Evolutionary conservation across 2,113 vertebrate genomes (phyloP).

Genomic region (Cavia aperea): DNA sequence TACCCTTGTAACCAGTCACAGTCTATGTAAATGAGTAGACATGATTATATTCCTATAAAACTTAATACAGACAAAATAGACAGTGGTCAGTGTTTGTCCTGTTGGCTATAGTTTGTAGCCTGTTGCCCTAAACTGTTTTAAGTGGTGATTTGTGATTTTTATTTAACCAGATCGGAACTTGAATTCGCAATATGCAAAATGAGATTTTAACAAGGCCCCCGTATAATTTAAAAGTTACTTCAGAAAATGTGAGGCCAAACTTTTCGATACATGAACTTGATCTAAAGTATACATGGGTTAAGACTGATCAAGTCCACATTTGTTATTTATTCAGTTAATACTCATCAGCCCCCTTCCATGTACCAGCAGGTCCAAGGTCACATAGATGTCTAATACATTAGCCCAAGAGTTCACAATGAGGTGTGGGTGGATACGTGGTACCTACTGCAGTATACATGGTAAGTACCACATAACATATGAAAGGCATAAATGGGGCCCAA

Average conservation of each 20-base stretch:
- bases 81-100: not conserved
- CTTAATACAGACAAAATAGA: not conserved
- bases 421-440: not conserved
- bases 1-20: not conserved
- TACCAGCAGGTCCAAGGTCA: not conserved
- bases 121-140: not conserved
- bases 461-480: not conserved
- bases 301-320: constrained; percentile 11
- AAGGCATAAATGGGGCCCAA: not conserved
- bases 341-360: not conserved
- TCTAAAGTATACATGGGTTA: constrained; percentile 7
- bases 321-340: constrained; percentile 9
- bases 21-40: not conserved
- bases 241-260: not conserved
- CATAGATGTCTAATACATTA: not conserved
- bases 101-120: not conserved
- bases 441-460: not conserved
- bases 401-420: not conserved
- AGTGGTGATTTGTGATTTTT: not conserved
- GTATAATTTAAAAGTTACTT: constrained; percentile 35
- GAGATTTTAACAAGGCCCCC: not conserved
- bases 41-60: not conserved
- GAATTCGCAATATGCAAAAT: not conserved
- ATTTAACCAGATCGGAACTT: not conserved
- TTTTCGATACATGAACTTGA: not conserved